Conservation (phyloP, 2,797 vertebrate genomes). For the Gobionotothen gibberifrons region DNA sequence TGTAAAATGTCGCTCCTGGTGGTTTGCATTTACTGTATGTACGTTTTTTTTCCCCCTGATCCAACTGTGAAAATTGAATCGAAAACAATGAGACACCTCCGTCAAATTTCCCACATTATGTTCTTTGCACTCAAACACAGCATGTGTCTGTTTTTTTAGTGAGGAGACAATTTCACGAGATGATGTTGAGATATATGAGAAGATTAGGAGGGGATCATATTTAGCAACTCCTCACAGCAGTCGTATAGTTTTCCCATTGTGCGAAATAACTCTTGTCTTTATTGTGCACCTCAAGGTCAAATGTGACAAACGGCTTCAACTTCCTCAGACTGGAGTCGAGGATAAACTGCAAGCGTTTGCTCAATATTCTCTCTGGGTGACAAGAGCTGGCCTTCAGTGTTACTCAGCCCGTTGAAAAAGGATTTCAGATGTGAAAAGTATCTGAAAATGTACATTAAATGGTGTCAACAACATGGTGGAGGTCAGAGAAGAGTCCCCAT, state of each 20-base stretch:
- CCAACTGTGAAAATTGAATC: conserved; percentile 76
- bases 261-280: conserved; percentile 72
- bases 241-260: conserved; percentile 54
- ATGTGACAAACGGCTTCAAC: conserved; percentile 58
- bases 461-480: conserved; percentile 79
- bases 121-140: conserved; percentile 58
- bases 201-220: conserved; percentile 65
- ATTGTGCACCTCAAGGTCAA: conserved; percentile 71
- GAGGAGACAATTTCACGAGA: conserved; percentile 64
- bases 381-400: conserved; percentile 67
- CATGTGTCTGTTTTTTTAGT: conserved; percentile 60
- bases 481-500: conserved; percentile 80
- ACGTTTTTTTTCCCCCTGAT: conserved; percentile 29
- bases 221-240: conserved; percentile 57
- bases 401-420: conserved; percentile 72
- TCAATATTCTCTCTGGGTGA: conserved; percentile 68
- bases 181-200: conserved; percentile 57
- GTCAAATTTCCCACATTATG: conserved; percentile 63
- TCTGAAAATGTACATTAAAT: conserved; percentile 85
- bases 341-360: conserved; percentile 37
- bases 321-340: conserved; percentile 46
- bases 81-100: conserved; percentile 58
- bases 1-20: conserved; percentile 62
- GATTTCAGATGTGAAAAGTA: conserved; percentile 75
- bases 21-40: conserved; percentile 66